A percentile compares a stretch with the other conserved stretches of the same genome.
phyloP scores from a whole-genome alignment of 2,113 vertebrate species.

The Colaptes auratus region DNA sequence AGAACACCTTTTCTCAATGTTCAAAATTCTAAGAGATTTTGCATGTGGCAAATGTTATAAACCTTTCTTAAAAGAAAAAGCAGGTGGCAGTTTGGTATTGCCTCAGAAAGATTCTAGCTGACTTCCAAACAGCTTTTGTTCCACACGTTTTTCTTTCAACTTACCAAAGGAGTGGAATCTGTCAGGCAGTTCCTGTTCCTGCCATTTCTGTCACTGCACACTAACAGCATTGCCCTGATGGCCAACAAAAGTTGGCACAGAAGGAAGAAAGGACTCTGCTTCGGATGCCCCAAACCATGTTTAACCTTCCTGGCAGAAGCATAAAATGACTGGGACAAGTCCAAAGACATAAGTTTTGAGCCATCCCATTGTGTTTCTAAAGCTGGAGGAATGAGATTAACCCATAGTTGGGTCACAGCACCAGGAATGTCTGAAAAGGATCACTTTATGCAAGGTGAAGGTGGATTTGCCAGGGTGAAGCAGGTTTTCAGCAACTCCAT shows the following conservation, averaged over 20 bases:
- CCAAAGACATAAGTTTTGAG: accelerated
- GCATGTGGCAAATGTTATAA: background rate
- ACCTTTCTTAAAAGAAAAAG: background rate
- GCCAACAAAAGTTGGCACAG: no score
- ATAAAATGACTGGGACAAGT: background rate
- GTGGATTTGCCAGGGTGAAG: background rate
- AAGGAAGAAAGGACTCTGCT: background rate
- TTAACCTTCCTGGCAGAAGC: background rate
- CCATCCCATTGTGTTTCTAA: background rate
- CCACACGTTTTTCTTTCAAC: background rate
- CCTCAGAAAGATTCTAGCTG: background rate
- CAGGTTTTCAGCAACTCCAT: background rate
- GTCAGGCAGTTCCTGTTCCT: background rate
- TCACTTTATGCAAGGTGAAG: background rate
- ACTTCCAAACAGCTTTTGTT: background rate
- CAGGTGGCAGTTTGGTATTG: background rate
- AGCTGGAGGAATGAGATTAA: background rate
- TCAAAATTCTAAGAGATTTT: background rate
- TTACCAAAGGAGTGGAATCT: background rate
- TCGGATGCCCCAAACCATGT: background rate
- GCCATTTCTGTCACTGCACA: background rate
- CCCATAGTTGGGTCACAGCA: background rate
- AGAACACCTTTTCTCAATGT: background rate
- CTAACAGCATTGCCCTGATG: background rate
- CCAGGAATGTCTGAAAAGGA: background rate